These are phyloP conservation scores for Craseonycteris thonglongyai DNA, from an alignment of 2,113 vertebrate species.

Conservation along the genomic window DNA sequence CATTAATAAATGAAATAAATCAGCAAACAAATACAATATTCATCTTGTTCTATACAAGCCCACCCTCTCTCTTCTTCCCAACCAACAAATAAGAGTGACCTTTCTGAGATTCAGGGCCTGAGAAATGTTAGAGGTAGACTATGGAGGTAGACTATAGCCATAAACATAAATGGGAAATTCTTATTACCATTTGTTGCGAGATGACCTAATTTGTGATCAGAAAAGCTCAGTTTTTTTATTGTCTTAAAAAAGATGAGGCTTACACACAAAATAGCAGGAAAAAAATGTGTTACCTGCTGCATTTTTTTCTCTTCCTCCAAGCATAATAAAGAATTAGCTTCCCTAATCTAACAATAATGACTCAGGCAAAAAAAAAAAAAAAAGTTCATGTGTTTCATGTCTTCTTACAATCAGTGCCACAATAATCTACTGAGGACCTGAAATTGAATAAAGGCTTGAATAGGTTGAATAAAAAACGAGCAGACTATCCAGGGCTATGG, in stretches of 20 bases:
- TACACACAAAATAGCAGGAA: background rate
- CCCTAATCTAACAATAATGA: background rate
- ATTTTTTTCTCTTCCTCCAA: background rate
- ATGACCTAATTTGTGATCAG: background rate
- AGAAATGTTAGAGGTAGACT: constrained; percentile 12
- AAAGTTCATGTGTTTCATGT: background rate
- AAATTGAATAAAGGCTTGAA: background rate
- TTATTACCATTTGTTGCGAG: background rate
- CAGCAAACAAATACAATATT: constrained; percentile 45
- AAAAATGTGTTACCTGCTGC: background rate
- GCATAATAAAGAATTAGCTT: constrained; percentile 20
- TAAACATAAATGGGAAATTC: background rate
- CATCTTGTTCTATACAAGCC: constrained; percentile 5
- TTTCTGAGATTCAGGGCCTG: constrained; percentile 33
- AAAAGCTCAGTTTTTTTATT: background rate
- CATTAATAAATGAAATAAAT: constrained; percentile 24
- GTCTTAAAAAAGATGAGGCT: background rate
- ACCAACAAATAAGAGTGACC: constrained; percentile 38
- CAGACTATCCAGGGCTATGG: background rate
- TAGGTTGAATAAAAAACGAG: background rate
- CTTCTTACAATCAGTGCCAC: constrained; percentile 18
- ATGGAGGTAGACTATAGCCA: background rate
- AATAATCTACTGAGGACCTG: background rate
- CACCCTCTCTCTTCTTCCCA: background rate
- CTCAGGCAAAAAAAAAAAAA: background rate